Evolutionary conservation across 2,888 invertebrate species (phyloP), one percentile per base, ranked within the genome.

Genomic region (Drosophila pegasa): DNA sequence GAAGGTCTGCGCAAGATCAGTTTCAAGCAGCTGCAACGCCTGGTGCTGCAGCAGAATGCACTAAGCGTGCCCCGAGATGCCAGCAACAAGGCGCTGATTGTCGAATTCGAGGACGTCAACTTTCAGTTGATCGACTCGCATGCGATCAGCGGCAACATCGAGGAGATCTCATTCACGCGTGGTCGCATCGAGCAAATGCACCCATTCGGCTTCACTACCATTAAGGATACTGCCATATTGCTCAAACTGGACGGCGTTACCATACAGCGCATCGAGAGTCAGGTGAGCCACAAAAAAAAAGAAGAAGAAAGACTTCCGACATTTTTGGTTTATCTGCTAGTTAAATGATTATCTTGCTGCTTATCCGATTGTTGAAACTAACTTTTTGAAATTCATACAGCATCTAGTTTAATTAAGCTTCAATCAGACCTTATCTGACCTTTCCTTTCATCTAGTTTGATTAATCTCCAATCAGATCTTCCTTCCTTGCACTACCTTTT

Each of bases 141-240:
- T 79, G 94, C 95, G 33, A 95, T 97, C 85, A 94, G 94, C 87
- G 97, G 97, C 5, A 94, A 95, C 71, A 94, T 96, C 67, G 94
- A 95, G 84, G 94, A 94, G 78, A 94, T 97, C 72, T 91, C 93
- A 59, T 94, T 97, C 68, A 93, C 94, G 60, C 93, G 94, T 74
- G 94, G 95, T 52, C 93, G 91, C 64, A 93, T 97, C 60, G 93
- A 93, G 25, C 93, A 93, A 59, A 93, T 96, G 63, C 93, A 93
- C 79, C 94, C 96, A 0, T 96, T 95, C 90, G 95, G 96, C 0
- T 96, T 97, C 89, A 95, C 95, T 66, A 96, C 95, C 90, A 93
- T 96, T 43, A 93, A 93, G 48, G 94, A 94, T 78, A 94, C 89
- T 72, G 91, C 94, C 52, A 94, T 95, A 78, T 94, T 93, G 54